phyloP scores from a whole-genome alignment of 2,113 vertebrate species.

The Marmota flaviventris region DNA sequence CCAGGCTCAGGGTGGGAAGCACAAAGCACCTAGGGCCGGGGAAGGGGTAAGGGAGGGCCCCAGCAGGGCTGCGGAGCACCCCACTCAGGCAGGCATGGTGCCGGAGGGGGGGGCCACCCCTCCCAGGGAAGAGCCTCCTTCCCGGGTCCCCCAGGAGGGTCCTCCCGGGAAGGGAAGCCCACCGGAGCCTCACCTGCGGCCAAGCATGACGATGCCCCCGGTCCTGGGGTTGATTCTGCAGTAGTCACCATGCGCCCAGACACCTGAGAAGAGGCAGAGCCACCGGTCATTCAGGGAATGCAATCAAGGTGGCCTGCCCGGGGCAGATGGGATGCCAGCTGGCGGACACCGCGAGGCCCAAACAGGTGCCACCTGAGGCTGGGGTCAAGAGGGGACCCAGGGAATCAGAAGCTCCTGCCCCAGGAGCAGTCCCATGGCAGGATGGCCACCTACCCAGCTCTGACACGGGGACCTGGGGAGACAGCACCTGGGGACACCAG shows the following conservation, averaged over 20 bases:
- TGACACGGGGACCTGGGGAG: fast-evolving
- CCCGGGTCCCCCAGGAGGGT: not conserved
- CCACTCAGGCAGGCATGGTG: not conserved
- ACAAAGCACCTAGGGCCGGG: fast-evolving
- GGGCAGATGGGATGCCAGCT: fast-evolving
- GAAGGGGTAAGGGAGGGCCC: not conserved
- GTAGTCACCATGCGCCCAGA: constrained; percentile 98
- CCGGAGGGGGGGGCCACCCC: not conserved
- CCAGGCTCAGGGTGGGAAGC: not conserved
- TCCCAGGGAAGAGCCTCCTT: fast-evolving
- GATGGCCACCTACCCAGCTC: fast-evolving
- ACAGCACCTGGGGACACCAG: fast-evolving
- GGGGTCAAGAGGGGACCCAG: not conserved
- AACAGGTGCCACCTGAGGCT: fast-evolving
- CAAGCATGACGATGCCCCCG: constrained; percentile 96
- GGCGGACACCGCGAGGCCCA: fast-evolving
- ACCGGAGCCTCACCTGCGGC: constrained; percentile 91
- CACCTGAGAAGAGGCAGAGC: constrained; percentile 85
- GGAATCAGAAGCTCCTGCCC: not conserved
- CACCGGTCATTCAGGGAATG: fast-evolving
- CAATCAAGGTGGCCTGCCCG: fast-evolving
- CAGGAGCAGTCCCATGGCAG: not conserved
- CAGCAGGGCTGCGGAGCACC: no score
- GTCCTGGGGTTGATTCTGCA: constrained; percentile 98
- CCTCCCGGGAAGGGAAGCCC: not conserved